Percentiles rank a stretch among this genome's conserved stretches.
Evolutionary conservation across 2,888 invertebrate species (phyloP).

Genomic region (Leptarthrus brevirostris): DNA sequence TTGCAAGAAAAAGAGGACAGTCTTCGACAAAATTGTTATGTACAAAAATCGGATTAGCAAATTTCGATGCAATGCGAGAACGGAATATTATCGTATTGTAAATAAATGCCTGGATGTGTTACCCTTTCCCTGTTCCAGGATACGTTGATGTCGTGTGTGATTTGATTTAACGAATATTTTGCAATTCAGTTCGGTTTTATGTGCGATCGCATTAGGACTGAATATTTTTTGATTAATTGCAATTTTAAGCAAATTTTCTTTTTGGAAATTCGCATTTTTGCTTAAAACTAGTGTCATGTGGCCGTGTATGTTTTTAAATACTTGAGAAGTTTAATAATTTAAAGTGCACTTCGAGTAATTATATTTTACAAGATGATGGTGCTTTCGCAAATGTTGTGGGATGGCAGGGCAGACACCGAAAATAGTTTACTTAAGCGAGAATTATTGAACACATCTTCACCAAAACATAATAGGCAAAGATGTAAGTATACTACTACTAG

Average conservation of each 20-base stretch:
- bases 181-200: constrained; percentile 47
- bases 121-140: constrained; percentile 26
- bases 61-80: constrained; percentile 40
- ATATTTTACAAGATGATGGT: constrained; percentile 56
- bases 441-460: constrained; percentile 29
- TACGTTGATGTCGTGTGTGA: not conserved
- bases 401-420: constrained; percentile 41
- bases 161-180: constrained; percentile 24
- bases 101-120: not conserved
- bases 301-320: not conserved
- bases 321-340: no score
- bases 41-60: constrained; percentile 38
- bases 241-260: not conserved
- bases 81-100: not conserved
- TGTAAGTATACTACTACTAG: constrained; percentile 9
- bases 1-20: constrained; percentile 37
- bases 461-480: constrained; percentile 1
- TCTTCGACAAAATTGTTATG: constrained; percentile 34
- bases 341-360: not conserved
- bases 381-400: constrained; percentile 56
- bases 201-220: constrained; percentile 34
- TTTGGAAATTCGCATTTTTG: not conserved
- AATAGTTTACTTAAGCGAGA: constrained; percentile 38
- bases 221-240: constrained; percentile 30
- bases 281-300: not conserved